Conservation (phyloP, 2,888 invertebrate species). For the Dimorphilus gyrociliatus region DNA sequence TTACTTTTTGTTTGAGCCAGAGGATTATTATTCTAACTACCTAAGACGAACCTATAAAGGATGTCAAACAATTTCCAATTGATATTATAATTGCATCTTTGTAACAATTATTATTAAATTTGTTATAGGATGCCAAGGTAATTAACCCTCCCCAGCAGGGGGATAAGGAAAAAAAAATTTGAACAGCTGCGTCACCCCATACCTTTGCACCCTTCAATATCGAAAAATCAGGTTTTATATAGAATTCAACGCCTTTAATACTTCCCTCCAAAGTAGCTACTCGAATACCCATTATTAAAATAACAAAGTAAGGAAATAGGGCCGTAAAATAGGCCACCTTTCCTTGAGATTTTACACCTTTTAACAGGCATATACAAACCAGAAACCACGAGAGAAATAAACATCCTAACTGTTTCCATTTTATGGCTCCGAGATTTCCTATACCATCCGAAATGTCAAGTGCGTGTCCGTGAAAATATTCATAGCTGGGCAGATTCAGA, state of each 20-base stretch:
- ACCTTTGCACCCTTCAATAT: conserved; percentile 20
- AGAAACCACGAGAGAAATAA: conserved; percentile 55
- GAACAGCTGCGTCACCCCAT: conserved; percentile 44
- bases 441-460: conserved; percentile 33
- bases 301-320: conserved; percentile 25
- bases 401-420: conserved; percentile 53
- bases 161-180: conserved; percentile 70
- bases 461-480: too few relatives aligned
- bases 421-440: conserved; percentile 27
- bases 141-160: conserved; percentile 74
- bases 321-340: conserved; percentile 32
- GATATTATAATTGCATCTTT: too few relatives aligned
- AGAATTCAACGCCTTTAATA: conserved; percentile 20
- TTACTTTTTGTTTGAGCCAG: too few relatives aligned
- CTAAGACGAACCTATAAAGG: too few relatives aligned
- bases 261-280: conserved; percentile 22
- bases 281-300: conserved; percentile 19
- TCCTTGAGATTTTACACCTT: conserved; percentile 23
- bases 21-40: too few relatives aligned
- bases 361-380: conserved; percentile 26
- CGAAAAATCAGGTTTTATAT: conserved; percentile 23
- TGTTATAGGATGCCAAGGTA: conserved; percentile 66
- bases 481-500: too few relatives aligned
- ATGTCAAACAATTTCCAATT: too few relatives aligned
- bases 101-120: conserved; percentile 58